Evolutionary conservation across 1,140 invertebrate species (phyloP).

Genomic region (Panagrolaimus sp.): DNA sequence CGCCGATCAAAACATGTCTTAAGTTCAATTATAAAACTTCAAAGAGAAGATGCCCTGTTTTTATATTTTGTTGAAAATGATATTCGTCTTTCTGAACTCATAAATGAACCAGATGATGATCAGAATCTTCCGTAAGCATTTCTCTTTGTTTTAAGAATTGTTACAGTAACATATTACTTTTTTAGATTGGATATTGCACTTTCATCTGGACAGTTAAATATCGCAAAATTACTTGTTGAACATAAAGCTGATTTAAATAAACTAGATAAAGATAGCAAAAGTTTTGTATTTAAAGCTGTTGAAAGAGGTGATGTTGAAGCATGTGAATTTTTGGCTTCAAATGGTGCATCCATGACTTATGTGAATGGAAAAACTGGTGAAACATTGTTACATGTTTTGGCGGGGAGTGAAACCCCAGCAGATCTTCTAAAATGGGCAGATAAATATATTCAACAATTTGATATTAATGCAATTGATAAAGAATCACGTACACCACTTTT

Average conservation of each 20-base stretch:
- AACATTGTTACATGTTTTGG: slow-evolving; percentile 38
- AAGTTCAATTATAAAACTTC: slow-evolving; percentile 77
- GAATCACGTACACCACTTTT: slow-evolving; percentile 83
- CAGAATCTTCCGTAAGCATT: no score
- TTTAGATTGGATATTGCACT: slow-evolving; percentile 80
- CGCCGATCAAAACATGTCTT: slow-evolving; percentile 72
- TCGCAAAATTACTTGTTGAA: slow-evolving; percentile 76
- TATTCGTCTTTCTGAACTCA: slow-evolving; percentile 69
- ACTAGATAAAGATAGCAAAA: slow-evolving; percentile 70
- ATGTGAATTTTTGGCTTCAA: slow-evolving; percentile 40
- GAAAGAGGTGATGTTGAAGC: slow-evolving; percentile 65
- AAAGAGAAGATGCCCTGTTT: slow-evolving; percentile 87
- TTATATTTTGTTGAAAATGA: slow-evolving; percentile 84
- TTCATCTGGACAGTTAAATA: slow-evolving; percentile 69
- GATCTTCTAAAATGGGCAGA: slow-evolving; percentile 23
- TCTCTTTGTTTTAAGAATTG: no score
- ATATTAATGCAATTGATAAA: slow-evolving; percentile 81
- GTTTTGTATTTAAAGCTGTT: slow-evolving; percentile 77
- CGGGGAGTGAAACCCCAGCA: slow-evolving; percentile 14
- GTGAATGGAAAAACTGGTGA: slow-evolving; percentile 37
- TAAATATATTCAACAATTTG: slow-evolving; percentile 58
- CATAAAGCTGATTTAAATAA: slow-evolving; percentile 77
- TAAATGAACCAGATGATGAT: slow-evolving; percentile 20
- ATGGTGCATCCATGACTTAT: slow-evolving; percentile 40
- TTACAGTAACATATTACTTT: slow-evolving; percentile 64